These are phyloP conservation scores for Bolinopsis microptera DNA, from an alignment of 37 sponge, comb jelly and placozoan species.

Conservation along the genomic window DNA sequence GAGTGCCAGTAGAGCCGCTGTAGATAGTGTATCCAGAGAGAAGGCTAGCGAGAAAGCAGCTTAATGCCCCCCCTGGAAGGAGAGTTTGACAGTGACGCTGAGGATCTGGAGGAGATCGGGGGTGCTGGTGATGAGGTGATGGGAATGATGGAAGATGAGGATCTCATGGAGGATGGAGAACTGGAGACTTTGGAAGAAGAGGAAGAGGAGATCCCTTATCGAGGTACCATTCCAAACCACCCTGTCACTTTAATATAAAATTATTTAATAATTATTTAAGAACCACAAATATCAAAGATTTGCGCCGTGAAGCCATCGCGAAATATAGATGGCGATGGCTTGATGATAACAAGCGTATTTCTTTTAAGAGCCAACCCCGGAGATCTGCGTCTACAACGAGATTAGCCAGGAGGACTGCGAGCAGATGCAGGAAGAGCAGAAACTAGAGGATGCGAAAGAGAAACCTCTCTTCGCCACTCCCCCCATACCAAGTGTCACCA, in stretches of 20 bases:
- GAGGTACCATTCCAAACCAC: background rate
- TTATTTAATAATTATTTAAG: background rate
- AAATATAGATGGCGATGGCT: too few species aligned
- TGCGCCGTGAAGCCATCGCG: too few species aligned
- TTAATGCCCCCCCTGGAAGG: background rate
- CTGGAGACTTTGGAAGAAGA: background rate
- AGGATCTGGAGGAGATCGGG: background rate
- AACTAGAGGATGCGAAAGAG: conserved; percentile 2
- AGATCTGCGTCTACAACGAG: conserved; percentile 40
- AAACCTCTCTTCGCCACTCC: background rate
- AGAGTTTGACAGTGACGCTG: background rate
- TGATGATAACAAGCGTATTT: too few species aligned
- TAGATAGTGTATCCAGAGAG: background rate
- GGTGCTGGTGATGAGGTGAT: background rate
- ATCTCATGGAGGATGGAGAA: background rate
- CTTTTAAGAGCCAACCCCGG: conserved; percentile 15
- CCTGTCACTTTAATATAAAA: too few species aligned
- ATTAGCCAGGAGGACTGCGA: background rate
- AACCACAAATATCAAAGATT: too few species aligned
- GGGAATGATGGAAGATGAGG: background rate
- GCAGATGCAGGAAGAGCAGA: background rate
- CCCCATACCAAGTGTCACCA: background rate
- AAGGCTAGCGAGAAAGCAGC: background rate
- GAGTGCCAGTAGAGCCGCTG: conserved; percentile 40
- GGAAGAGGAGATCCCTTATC: background rate